phyloP scores from a whole-genome alignment of 2,888 invertebrate genomes.

The Drosophila neotestacea region DNA sequence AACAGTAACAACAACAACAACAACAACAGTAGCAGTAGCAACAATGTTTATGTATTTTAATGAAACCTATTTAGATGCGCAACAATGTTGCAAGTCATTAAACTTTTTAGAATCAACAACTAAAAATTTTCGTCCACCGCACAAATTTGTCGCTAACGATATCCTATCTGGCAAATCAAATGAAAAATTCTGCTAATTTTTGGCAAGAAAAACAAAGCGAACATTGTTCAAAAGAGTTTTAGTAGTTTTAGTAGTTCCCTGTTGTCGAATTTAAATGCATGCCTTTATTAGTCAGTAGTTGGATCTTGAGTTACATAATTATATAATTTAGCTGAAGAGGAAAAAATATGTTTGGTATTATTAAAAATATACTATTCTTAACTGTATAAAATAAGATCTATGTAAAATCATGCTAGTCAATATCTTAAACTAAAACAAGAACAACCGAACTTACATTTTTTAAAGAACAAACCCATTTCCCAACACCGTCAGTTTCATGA shows the following conservation, averaged over 20 bases:
- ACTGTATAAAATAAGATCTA: too few relatives aligned
- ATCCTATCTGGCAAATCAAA: conserved; percentile 6
- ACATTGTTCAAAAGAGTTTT: neutral
- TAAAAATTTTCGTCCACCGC: conserved; percentile 28
- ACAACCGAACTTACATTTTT: neutral
- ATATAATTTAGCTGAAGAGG: too few relatives aligned
- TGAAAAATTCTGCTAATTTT: neutral
- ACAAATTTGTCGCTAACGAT: conserved; percentile 30
- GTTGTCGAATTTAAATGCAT: neutral
- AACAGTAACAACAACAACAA: conserved; percentile 34
- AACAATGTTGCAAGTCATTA: conserved; percentile 54
- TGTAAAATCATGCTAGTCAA: too few relatives aligned
- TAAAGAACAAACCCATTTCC: neutral
- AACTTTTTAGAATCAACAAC: conserved; percentile 19
- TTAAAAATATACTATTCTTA: too few relatives aligned
- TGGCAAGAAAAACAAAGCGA: neutral
- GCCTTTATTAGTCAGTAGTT: too few relatives aligned
- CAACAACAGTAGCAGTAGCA: conserved; percentile 29
- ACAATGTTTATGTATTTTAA: conserved; percentile 4
- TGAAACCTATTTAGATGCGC: conserved; percentile 9
- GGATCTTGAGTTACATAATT: too few relatives aligned
- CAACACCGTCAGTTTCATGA: neutral
- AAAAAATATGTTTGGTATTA: too few relatives aligned
- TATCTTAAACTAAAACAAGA: too few relatives aligned
- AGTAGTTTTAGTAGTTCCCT: neutral